Base-by-base conservation (phyloP, 2,888 invertebrate species). In the Erpobdella octoculata region DNA sequence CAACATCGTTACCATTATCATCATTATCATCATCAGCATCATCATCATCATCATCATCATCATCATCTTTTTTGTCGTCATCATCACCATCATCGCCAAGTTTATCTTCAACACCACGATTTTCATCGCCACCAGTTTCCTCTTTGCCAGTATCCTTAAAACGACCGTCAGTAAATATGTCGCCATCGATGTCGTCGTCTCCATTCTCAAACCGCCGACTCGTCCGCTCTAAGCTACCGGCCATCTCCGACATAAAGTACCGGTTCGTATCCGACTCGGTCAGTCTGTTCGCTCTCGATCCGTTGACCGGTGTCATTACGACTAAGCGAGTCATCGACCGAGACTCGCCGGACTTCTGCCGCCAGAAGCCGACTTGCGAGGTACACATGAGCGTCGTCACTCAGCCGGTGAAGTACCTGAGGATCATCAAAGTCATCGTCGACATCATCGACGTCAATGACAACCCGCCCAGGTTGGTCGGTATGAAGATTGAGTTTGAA, bases 271-370 rank as follows among this genome's bases (percentile, higher is more conserved):
- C 71, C 35, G 71, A 71, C 15, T 25, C 36, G 18, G 66, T 71
- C 31, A 41, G 31, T 21, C 53, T 71, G 48, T 73, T 74, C 67
- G 38, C 61, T 48, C 68, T 74, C 8, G 73, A 72, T 25, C 21
- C 48, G 18, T 36, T 61, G 53, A 70, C 71, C 12, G 74, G 74
- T 1, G 71, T 73, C 21, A 53, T 74, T 31, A 59, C 71, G 33
- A 74, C 74, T 12, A 72, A 53, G 48, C 62, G 41, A 33, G 70
- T 53, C 18, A 74, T 74, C n/a, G 74, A 74, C 48, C 71, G 74
- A 12, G 74, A 74, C 37, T 38, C 66, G 18, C 53, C 53, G 1
- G n/a, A 65, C 33, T 46, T 74, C 18, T 74, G 74, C 41, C 73
- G 73, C 18, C 70, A 73, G 37, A 65, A 38, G 62, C 48, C 38